Evolutionary conservation across 1,140 invertebrate genomes (phyloP), one percentile per base, ranked within the genome.

Genomic region (Ylistrum balloti): DNA sequence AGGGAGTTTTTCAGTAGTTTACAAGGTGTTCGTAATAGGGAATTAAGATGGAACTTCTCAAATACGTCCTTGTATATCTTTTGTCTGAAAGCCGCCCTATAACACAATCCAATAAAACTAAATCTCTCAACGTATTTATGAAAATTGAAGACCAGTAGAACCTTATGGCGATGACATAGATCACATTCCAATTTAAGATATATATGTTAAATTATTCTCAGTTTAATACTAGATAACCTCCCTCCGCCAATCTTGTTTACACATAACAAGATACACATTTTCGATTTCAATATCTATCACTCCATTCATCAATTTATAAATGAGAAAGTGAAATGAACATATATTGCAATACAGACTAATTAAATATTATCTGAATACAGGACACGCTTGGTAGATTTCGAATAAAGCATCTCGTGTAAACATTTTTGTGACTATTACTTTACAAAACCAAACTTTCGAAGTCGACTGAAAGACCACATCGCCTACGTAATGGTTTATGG

Each of bases 281-380:
- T n/a, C n/a, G 9, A 74, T 74, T 74, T 74, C 56, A 74, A 74
- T 74, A 74, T 74, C 22, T 74, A n/a, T 74, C 56, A 74, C 28
- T 74, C 17, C n/a, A 28, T 74, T 74, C 5, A 74, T 28, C n/a
- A 5, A 28, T 74, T 74, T 74, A 74, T 74, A 28, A 74, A 28
- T 74, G 56, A 28, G 56, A 74, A 74, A 74, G 56, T 74, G 28
- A 74, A 3, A 74, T 28, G 22, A 74, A 74, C 56, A 74, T 28
- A 74, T 28, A 9, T 9, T 28, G n/a, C 56, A n/a, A 1, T 5
- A 74, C 11, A 28, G 1, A 9, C n/a, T 28, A n/a, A 74, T n/a
- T 22, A 74, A 28, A n/a, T 74, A n/a, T 28, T 13, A 17, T 28
- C 5, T 28, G 56, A 28, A 28, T n/a, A 74, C 20, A 74, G 56